phyloP scores from a whole-genome alignment of 2,797 vertebrate species.

The Corythornis leucogaster region DNA sequence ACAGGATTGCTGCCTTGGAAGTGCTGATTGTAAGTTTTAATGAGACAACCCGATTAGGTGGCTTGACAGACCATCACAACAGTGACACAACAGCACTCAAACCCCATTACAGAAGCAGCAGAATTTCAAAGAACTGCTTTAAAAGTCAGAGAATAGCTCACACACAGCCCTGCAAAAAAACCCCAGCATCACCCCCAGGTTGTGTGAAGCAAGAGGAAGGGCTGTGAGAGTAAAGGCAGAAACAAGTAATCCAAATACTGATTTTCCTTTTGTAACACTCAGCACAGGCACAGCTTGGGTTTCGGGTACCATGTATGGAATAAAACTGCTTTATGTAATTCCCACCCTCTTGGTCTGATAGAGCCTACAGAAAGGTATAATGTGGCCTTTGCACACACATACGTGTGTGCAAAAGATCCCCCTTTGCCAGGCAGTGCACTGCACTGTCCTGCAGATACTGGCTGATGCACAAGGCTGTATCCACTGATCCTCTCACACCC shows the following conservation, averaged over 20 bases:
- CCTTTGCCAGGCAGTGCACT: accelerated
- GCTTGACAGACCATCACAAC: slow-evolving; percentile 66
- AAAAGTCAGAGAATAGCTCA: slow-evolving; percentile 56
- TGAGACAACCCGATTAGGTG: slow-evolving; percentile 60
- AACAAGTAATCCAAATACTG: not conserved
- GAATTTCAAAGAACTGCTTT: slow-evolving; percentile 56
- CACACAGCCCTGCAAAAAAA: slow-evolving; percentile 40
- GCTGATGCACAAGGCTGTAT: not conserved
- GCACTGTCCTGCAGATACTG: not conserved
- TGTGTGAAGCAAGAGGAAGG: not conserved
- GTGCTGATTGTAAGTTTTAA: slow-evolving; percentile 8
- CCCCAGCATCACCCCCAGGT: slow-evolving; percentile 60
- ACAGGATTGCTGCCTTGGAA: slow-evolving; percentile 17
- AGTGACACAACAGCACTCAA: not conserved
- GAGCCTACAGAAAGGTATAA: not conserved
- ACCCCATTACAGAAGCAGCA: slow-evolving; percentile 14
- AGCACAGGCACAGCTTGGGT: not conserved
- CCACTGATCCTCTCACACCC: not conserved
- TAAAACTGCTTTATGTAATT: not conserved
- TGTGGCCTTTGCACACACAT: not conserved
- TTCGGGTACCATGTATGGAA: not conserved
- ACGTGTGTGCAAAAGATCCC: accelerated
- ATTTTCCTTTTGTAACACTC: not conserved
- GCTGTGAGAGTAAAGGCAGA: not conserved
- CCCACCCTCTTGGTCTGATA: accelerated